Percentiles rank a stretch among this genome's conserved stretches.
phyloP scores from a whole-genome alignment of 1,140 invertebrate species.

The Heliconius eleuchia region DNA sequence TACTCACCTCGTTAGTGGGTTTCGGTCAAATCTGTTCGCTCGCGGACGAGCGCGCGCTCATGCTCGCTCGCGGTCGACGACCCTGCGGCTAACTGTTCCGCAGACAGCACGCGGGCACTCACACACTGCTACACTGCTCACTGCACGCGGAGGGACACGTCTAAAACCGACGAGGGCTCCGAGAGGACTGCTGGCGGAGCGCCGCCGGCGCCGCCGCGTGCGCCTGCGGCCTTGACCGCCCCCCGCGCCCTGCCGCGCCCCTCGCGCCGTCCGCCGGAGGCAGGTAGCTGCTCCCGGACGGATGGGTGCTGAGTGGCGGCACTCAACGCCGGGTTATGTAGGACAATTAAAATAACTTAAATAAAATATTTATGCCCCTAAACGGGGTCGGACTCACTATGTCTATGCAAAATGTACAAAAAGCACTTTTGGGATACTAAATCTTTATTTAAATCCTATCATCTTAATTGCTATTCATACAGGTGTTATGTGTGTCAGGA shows the following conservation, averaged over 20 bases:
- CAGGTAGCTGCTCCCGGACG: background rate
- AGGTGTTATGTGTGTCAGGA: background rate
- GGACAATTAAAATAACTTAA: no score
- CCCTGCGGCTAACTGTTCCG: slow-evolving; percentile 62
- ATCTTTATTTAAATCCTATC: background rate
- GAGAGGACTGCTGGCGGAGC: slow-evolving; percentile 47
- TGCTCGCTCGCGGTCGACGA: slow-evolving; percentile 72
- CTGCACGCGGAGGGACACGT: slow-evolving; percentile 32
- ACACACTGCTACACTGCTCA: slow-evolving; percentile 43
- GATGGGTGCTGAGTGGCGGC: no score
- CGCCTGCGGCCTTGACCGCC: slow-evolving; percentile 71
- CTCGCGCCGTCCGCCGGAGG: background rate
- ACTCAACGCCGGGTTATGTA: no score
- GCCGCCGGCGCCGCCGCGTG: slow-evolving; percentile 49
- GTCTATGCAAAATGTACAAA: no score
- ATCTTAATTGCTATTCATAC: background rate
- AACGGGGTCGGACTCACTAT: no score
- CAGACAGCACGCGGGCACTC: slow-evolving; percentile 37
- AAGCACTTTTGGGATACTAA: no score
- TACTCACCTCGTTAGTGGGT: slow-evolving; percentile 63
- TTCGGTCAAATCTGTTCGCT: slow-evolving; percentile 51
- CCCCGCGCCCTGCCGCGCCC: slow-evolving; percentile 13
- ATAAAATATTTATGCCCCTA: no score
- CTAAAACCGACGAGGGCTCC: slow-evolving; percentile 34
- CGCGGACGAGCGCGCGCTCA: slow-evolving; percentile 57